phyloP scores from a whole-genome alignment of 2,888 invertebrate genomes.

The Hoplodrina blanda region DNA sequence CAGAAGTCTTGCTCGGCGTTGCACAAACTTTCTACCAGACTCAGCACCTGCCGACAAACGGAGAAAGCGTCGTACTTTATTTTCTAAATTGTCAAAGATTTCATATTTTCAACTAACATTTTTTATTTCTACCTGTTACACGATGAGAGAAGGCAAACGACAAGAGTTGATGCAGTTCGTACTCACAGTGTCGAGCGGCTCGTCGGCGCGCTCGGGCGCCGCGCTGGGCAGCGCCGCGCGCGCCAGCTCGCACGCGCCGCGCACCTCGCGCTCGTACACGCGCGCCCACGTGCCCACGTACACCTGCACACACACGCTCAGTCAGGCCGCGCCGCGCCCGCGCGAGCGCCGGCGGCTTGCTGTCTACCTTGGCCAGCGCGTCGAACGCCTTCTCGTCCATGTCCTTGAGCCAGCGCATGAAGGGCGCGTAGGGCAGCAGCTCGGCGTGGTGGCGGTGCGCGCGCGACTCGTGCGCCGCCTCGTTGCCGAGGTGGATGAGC shows the following conservation, averaged over 20 bases:
- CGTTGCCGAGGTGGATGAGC: conserved; percentile 97
- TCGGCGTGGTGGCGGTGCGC: conserved; percentile 96
- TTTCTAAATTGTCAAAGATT: no score
- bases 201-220: conserved; percentile 68
- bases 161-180: no score
- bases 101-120: no score
- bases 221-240: conserved; percentile 83
- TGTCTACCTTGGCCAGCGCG: conserved; percentile 93
- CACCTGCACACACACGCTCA: conserved; percentile 73
- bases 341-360: conserved; percentile 74
- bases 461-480: conserved; percentile 76
- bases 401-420: conserved; percentile 97
- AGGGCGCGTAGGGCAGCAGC: conserved; percentile 95
- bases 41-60: conserved; percentile 91
- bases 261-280: conserved; percentile 96
- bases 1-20: conserved; percentile 99
- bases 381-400: conserved; percentile 96
- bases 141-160: no score
- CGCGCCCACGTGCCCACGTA: conserved; percentile 96
- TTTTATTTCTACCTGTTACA: no score
- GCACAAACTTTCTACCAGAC: conserved; percentile 97
- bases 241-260: conserved; percentile 94
- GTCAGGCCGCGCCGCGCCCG: no score
- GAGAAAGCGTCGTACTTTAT: no score
- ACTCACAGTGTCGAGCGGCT: conserved; percentile 74